Percentiles rank a stretch among this genome's conserved stretches.
Evolutionary conservation across 2,888 invertebrate genomes (phyloP).

Genomic region (Nowickia ferox): DNA sequence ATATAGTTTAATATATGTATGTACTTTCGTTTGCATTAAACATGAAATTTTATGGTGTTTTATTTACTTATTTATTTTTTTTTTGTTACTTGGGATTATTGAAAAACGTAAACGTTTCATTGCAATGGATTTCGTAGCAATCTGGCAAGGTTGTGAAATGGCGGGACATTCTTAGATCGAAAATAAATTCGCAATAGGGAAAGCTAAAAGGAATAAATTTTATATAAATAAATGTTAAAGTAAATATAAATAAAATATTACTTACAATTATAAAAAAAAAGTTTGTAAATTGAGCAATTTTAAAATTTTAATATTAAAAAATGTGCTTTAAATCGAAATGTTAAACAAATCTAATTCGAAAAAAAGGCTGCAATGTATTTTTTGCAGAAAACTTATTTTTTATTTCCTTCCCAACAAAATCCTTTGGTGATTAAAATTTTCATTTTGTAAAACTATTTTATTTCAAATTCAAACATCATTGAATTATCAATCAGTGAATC

Average conservation of each 20-base stretch:
- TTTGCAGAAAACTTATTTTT: neutral
- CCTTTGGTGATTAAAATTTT: conserved; percentile 23
- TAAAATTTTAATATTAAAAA: no score
- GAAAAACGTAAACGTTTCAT: conserved; percentile 80
- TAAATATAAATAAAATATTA: neutral
- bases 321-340: no score
- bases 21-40: conserved; percentile 22
- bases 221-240: conserved; percentile 8
- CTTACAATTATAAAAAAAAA: no score
- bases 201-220: conserved; percentile 75
- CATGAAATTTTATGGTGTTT: neutral
- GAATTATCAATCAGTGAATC: conserved; percentile 42
- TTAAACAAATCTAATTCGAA: no score
- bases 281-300: no score
- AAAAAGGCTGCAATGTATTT: no score
- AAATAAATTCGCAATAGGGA: conserved; percentile 81
- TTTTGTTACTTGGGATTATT: conserved; percentile 55
- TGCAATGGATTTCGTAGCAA: conserved; percentile 81
- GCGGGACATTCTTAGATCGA: conserved; percentile 80
- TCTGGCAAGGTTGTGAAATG: conserved; percentile 81
- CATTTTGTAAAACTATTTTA: conserved; percentile 35
- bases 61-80: neutral
- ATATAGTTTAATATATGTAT: conserved; percentile 23
- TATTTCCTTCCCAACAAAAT: neutral
- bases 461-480: conserved; percentile 50